Percentiles rank a stretch among this genome's conserved stretches.
Conservation (phyloP, 2,797 vertebrate genomes). For the Falco concolor region DNA sequence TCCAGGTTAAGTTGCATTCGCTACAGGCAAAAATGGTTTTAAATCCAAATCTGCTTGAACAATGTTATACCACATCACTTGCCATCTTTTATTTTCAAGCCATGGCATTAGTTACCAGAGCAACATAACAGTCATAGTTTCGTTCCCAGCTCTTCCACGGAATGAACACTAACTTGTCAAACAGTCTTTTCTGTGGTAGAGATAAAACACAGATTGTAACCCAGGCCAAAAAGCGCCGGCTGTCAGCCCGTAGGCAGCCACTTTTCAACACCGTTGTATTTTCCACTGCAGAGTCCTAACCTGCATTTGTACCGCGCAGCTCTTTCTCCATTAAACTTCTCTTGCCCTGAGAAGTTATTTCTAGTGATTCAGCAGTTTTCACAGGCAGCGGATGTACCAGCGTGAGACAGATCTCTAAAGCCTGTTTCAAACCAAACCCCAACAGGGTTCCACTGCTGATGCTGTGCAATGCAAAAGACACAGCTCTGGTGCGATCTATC, state of each 20-base stretch:
- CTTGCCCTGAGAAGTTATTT: not conserved
- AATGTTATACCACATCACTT: not conserved
- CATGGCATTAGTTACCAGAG: constrained; percentile 17
- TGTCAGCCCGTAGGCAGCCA: not conserved
- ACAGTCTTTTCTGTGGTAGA: not conserved
- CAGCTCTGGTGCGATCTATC: not conserved
- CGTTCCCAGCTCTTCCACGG: not conserved
- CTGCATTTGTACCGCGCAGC: not conserved
- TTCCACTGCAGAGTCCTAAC: not conserved
- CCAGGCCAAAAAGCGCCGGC: not conserved
- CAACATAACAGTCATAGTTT: not conserved
- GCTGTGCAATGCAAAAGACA: not conserved
- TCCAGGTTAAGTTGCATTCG: not conserved
- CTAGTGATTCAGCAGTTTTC: not conserved
- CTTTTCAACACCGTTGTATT: not conserved
- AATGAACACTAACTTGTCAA: constrained; percentile 4
- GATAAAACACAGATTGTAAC: not conserved
- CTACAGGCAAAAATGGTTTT: not conserved
- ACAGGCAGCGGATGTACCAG: not conserved
- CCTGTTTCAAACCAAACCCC: not conserved
- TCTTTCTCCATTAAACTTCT: not conserved
- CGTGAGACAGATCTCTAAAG: not conserved
- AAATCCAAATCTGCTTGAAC: not conserved
- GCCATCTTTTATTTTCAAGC: constrained; percentile 8
- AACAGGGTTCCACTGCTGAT: not conserved